These are phyloP conservation scores for Micropterix aruncella DNA, from an alignment of 2,888 invertebrate species.

Conservation along the genomic window DNA sequence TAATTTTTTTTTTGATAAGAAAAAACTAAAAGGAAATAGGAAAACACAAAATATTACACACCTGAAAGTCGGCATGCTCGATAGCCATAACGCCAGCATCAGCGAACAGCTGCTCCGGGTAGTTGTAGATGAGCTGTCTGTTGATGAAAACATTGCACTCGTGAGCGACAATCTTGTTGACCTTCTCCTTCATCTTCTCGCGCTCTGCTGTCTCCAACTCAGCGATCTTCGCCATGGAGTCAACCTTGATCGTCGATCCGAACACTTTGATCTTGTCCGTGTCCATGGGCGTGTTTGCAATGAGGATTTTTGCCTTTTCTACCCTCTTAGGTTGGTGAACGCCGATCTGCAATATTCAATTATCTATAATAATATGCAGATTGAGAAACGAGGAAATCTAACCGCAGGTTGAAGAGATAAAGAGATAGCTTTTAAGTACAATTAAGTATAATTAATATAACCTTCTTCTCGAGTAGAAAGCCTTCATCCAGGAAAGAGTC, in stretches of 20 bases:
- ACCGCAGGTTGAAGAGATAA: background rate
- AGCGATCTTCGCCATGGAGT: conserved; percentile 90
- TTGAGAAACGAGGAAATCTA: background rate
- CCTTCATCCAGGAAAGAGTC: conserved; percentile 95
- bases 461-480: conserved; percentile 92
- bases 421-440: conserved; percentile 1
- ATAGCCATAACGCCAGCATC: conserved; percentile 99
- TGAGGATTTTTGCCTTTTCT: conserved; percentile 91
- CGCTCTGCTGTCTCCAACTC: conserved; percentile 96
- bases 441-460: conserved; percentile 11
- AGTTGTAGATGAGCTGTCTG: conserved; percentile 97
- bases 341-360: conserved; percentile 69
- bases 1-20: no score
- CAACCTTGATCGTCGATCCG: conserved; percentile 87
- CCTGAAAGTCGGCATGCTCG: conserved; percentile 98
- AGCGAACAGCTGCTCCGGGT: conserved; percentile 97
- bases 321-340: conserved; percentile 93
- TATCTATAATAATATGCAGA: no score
- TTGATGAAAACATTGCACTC: conserved; percentile 97
- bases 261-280: conserved; percentile 99
- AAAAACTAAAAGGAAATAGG: no score
- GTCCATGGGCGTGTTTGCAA: conserved; percentile 99
- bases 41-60: no score
- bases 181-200: conserved; percentile 99
- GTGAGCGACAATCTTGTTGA: conserved; percentile 87